phyloP scores from a whole-genome alignment of 2,888 invertebrate species.

The Thecocarcelia acutangulata region DNA sequence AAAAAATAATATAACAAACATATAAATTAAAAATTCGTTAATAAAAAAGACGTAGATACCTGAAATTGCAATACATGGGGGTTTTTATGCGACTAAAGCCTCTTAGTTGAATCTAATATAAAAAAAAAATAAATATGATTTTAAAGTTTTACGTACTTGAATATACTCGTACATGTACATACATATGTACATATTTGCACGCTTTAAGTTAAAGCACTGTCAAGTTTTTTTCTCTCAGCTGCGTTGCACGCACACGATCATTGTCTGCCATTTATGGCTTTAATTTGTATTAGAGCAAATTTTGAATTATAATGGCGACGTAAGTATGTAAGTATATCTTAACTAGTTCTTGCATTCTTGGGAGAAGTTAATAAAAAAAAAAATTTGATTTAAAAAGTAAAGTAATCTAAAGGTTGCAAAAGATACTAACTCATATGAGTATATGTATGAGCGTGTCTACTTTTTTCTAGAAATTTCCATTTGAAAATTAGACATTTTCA shows the following conservation, averaged over 20 bases:
- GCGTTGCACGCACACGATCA: conserved; percentile 40
- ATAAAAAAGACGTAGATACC: not conserved
- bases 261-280: conserved; percentile 52
- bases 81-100: not conserved
- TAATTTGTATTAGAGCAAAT: conserved; percentile 54
- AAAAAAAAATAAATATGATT: conserved; percentile 38
- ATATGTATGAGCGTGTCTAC: not conserved
- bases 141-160: conserved; percentile 37
- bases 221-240: conserved; percentile 13
- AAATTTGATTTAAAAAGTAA: not conserved
- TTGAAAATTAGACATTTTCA: conserved; percentile 33
- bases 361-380: conserved; percentile 12
- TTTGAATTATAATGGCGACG: conserved; percentile 51
- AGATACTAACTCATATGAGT: not conserved
- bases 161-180: too few species aligned
- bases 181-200: conserved; percentile 20
- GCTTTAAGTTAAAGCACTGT: conserved; percentile 13
- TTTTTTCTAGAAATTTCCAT: conserved; percentile 12
- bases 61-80: conserved; percentile 14
- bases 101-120: not conserved
- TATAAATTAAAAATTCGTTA: conserved; percentile 12
- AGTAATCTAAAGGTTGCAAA: not conserved
- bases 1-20: conserved; percentile 54
- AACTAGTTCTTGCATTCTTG: conserved; percentile 37
- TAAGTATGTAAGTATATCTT: conserved; percentile 9